Base-by-base conservation (phyloP, 1,140 invertebrate species). In the Hormaphis cornu region DNA sequence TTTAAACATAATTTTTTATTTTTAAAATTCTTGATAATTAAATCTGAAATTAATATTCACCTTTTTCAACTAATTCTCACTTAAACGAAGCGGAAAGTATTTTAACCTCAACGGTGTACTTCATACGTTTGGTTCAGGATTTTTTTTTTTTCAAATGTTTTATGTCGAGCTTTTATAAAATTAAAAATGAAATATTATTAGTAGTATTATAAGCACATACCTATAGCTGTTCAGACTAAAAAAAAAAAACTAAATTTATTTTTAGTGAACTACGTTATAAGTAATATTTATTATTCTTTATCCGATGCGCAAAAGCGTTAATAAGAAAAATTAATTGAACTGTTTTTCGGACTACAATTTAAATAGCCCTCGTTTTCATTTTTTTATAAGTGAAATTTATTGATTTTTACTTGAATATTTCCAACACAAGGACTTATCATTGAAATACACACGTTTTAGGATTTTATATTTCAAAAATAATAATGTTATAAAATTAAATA, bases 271-370 rank as follows among this genome's bases (percentile, higher is more conserved):
- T 6, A 12, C 4, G 18, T 14, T 35, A 35, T 37, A 56, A 56
- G 52, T 56, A 24, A 37, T 56, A 56, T 37, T 56, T 56, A 37
- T 22, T 56, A 56, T 37, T 37, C 4, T 37, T 56, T 56, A 56
- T 56, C 33, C 16, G 33, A 37, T 22, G 33, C 33, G 10, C 12
- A 56, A 20, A 16, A 56, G 12, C 20, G 33, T 56, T 56, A 56
- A 37, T 56, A 56, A 56, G 20, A 56, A 16, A 24, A 37, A 56
- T 56, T 37, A 37, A 22, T 56, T 35, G 18, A 35, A 54, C 18
- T 12, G 22, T 35, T 54, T 26, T 53, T 18, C 5, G 6, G 18
- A n/a, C n/a, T 42, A 2, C n/a, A 42, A 12, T 53, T 53, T 20
- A 18, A 12, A 33, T 33, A 33, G n/a, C 28, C n/a, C 9, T 18